A percentile compares a stretch with the other conserved stretches of the same genome.
These are phyloP conservation scores for Picus viridis DNA, from an alignment of 2,797 vertebrate species.

Conservation along the genomic window DNA sequence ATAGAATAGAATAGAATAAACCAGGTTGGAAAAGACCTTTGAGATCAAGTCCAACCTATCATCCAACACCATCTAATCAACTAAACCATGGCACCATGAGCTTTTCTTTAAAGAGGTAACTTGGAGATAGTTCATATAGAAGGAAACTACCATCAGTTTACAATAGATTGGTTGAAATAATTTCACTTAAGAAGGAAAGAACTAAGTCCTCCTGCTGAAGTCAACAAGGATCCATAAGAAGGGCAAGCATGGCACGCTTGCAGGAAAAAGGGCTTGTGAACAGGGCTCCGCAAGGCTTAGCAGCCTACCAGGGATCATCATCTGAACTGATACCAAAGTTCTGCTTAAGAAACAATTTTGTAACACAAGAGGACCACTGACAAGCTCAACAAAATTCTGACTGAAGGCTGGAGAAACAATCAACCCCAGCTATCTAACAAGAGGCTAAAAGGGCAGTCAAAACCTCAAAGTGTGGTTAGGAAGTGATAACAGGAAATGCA, in stretches of 20 bases:
- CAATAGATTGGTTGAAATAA: neutral
- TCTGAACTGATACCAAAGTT: neutral
- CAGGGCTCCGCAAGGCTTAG: too few relatives aligned
- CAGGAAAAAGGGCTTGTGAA: neutral
- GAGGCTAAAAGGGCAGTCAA: conserved; percentile 25
- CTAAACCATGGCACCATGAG: neutral
- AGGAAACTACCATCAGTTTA: neutral
- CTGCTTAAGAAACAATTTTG: neutral
- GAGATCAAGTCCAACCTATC: too few relatives aligned
- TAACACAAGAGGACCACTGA: neutral
- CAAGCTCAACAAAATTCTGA: neutral
- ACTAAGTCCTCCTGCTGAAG: neutral
- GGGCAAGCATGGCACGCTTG: rapidly evolving
- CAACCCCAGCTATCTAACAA: neutral
- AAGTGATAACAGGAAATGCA: conserved; percentile 33
- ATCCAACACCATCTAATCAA: too few relatives aligned
- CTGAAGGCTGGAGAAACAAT: neutral
- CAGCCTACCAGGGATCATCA: neutral
- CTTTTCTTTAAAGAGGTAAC: neutral
- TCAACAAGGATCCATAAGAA: neutral
- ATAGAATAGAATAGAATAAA: too few relatives aligned
- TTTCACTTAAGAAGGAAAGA: neutral
- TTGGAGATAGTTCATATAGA: rapidly evolving
- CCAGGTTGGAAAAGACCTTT: too few relatives aligned
- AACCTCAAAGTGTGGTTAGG: neutral